Evolutionary conservation across 2,797 vertebrate species (phyloP), one percentile per base, ranked within the genome.

Genomic region (Propithecus perrieri): DNA sequence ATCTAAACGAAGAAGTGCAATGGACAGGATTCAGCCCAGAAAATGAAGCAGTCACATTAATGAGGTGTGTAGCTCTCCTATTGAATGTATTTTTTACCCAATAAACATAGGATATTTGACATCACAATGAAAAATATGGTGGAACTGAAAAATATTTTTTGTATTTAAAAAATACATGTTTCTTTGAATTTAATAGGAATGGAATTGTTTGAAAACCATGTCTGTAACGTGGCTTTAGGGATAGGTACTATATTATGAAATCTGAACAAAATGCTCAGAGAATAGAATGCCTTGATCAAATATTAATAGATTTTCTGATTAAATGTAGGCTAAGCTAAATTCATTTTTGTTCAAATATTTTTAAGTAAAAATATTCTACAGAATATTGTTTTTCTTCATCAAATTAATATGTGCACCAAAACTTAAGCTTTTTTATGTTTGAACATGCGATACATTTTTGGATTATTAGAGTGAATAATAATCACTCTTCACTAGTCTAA

Each of bases 281-380:
- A 95, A 83, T 43, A 96, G 20, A 22, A 76, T 84, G 61, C 76
- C 33, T 94, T 85, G n/a, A 90, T 26, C 8, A 78, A 18, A 53
- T 53, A 53, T 53, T 53, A 84, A 61, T 78, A 17, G 15, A 83
- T 93, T 97, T 91, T 84, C 67, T 85, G 28, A 83, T 88, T 74
- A 93, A 89, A 91, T 69, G 33, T 67, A 89, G 12, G 30, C 22
- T 92, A n/a, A 74, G 46, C 18, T 81, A 88, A 85, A 67, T 91
- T 93, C 30, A 84, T 13, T 93, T 96, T 85, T 86, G 30, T 61
- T 94, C 41, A 61, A 53, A 30, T n/a, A 59, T 85, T 83, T 83
- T 74, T 59, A 43, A 85, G 65, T 88, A 85, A 83, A 89, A 89
- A 48, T 43, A 74, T 72, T 88, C 22, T 81, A 46, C 87, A 59